These are phyloP conservation scores for Aphidius colemani DNA, from an alignment of 2,888 invertebrate species.

Conservation along the genomic window DNA sequence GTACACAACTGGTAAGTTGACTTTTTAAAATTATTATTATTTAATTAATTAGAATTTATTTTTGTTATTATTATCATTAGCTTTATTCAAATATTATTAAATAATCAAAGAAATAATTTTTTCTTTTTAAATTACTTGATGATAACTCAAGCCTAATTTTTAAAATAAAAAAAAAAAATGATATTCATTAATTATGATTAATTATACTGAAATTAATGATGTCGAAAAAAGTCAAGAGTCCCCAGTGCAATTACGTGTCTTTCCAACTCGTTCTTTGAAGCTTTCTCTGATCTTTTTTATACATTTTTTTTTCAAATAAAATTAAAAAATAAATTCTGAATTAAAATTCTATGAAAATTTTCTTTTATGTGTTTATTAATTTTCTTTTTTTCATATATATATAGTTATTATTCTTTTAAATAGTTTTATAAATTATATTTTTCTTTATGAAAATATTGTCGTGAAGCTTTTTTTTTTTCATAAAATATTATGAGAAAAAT, in stretches of 20 bases:
- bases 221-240: slow-evolving; percentile 18
- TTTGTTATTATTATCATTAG: too few species aligned
- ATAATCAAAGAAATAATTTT: too few species aligned
- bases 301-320: slow-evolving; percentile 9
- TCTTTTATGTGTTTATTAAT: neutral
- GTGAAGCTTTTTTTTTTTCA: neutral
- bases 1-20: slow-evolving; percentile 54
- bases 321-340: slow-evolving; percentile 39
- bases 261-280: slow-evolving; percentile 6
- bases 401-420: neutral
- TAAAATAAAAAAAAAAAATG: neutral
- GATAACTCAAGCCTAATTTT: neutral
- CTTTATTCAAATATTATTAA: too few species aligned
- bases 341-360: slow-evolving; percentile 54
- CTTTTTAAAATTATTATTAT: neutral
- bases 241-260: slow-evolving; percentile 13
- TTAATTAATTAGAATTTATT: neutral
- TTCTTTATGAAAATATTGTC: slow-evolving; percentile 15
- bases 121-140: too few species aligned
- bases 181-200: slow-evolving; percentile 25
- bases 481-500: neutral
- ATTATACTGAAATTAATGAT: slow-evolving; percentile 26
- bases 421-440: neutral
- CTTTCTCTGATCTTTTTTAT: slow-evolving; percentile 17
- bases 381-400: slow-evolving; percentile 9